Percentiles rank a stretch among this genome's conserved stretches.
These are phyloP conservation scores for Tetragonisca angustula DNA, from an alignment of 2,888 invertebrate species.

Conservation along the genomic window DNA sequence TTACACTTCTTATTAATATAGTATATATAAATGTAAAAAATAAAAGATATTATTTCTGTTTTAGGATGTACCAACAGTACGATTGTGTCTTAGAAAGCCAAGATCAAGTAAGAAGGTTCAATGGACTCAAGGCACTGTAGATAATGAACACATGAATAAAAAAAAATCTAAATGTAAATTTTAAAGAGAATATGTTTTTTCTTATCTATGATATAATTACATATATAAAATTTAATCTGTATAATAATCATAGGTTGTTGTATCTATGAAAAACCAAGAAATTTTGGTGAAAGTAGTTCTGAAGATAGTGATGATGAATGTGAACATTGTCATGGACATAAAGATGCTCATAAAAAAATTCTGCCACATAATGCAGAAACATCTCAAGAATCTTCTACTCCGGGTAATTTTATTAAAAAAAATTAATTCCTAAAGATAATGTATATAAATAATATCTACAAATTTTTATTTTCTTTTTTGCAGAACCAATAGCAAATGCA, in stretches of 20 bases:
- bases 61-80: conserved; percentile 86
- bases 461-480: conserved; percentile 38
- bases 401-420: conserved; percentile 70
- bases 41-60: conserved; percentile 63
- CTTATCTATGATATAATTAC: background rate
- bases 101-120: conserved; percentile 92
- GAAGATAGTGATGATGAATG: conserved; percentile 93
- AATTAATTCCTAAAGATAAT: conserved; percentile 5
- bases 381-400: conserved; percentile 71
- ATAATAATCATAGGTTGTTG: conserved; percentile 90
- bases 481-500: conserved; percentile 77
- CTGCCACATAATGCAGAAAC: conserved; percentile 72
- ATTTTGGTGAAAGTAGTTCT: conserved; percentile 95
- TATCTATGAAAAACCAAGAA: conserved; percentile 95
- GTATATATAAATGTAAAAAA: background rate
- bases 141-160: conserved; percentile 97
- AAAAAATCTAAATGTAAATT: conserved; percentile 97
- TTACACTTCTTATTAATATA: background rate
- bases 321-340: conserved; percentile 93
- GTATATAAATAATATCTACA: conserved; percentile 9
- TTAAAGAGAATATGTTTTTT: background rate
- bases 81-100: conserved; percentile 89
- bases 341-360: conserved; percentile 80
- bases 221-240: conserved; percentile 6
- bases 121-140: conserved; percentile 96